Base-by-base conservation (phyloP, 2,113 vertebrate genomes). In the Pseudolaguvia tuberculata region DNA sequence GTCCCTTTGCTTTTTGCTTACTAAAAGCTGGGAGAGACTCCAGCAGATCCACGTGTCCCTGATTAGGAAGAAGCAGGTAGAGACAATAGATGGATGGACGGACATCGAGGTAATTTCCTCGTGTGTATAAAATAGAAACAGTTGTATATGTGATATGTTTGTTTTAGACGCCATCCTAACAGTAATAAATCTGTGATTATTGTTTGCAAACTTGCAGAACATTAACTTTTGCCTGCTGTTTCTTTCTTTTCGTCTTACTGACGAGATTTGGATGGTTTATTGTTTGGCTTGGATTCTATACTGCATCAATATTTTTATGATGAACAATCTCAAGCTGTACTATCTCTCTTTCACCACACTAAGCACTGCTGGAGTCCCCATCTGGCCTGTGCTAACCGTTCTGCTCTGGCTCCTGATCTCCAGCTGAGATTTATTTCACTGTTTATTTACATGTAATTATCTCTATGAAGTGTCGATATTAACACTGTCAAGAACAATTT, bases 361-460 rank as follows among this genome's bases (percentile, higher is more conserved):
- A 59, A 68, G 55, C 70, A 70, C 72, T 47, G 70, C 42, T 76
- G 63, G 67, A 86, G 91, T 91, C 88, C 90, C 90, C 91, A 92
- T 92, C 93, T 94, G 93, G 90, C 90, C 85, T 86, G 82, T 84
- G 83, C 86, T 80, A 79, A 84, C 81, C 88, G 84, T 89, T 84
- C 89, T 84, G 84, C 80, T 86, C 84, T 86, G 81, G 75, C 77
- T 75, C 79, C 78, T 88, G 83, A 89, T 87, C 90, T 93, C 93
- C 93, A 93, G 93, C 94, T 94, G 94, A 94, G 93, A 92, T 90
- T 89, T 90, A 93, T 93, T 94, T 93, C 92, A 92, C 92, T 93
- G 90, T 94, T 95, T 95, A 97, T 96, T 95, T 95, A 94, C 93
- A 94, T 94, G 93, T 93, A 93, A 95, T 96, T 95, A 95, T 91